These are phyloP conservation scores for Allophyes oxyacanthae DNA, from an alignment of 2,888 invertebrate genomes.

Conservation along the genomic window DNA sequence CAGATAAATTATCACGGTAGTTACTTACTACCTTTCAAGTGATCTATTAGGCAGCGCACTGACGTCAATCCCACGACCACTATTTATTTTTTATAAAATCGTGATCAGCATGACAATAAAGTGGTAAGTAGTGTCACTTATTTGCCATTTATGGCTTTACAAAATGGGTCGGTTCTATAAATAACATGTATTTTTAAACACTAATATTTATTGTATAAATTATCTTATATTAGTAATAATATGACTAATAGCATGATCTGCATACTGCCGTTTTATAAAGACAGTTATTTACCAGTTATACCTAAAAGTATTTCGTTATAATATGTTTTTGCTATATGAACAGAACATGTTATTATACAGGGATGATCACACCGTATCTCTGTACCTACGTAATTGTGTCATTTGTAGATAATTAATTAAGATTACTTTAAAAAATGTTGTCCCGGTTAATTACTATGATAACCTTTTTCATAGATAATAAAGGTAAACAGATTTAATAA, in stretches of 20 bases:
- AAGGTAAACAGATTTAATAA: constrained; percentile 32
- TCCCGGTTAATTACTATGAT: constrained; percentile 26
- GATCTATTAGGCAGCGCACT: constrained; percentile 38
- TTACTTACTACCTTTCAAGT: no score
- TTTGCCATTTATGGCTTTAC: constrained; percentile 21
- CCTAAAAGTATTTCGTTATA: constrained; percentile 15
- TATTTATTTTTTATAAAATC: constrained; percentile 32
- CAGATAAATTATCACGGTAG: constrained; percentile 23
- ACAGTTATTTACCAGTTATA: constrained; percentile 11
- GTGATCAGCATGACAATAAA: constrained; percentile 39
- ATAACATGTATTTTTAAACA: constrained; percentile 22
- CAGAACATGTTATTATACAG: constrained; percentile 50
- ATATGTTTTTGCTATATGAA: no score
- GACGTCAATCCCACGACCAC: constrained; percentile 34
- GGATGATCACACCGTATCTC: constrained; percentile 60
- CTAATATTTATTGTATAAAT: constrained; percentile 19
- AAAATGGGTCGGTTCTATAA: constrained; percentile 24
- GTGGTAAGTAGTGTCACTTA: constrained; percentile 10
- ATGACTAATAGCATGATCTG: no score
- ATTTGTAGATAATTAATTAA: constrained; percentile 27
- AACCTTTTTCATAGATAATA: constrained; percentile 37
- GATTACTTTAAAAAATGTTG: constrained; percentile 19
- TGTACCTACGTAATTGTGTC: constrained; percentile 16
- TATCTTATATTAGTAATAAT: neutral
- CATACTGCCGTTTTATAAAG: no score